These are phyloP conservation scores for Mythimna loreyi DNA, from an alignment of 2,888 invertebrate species.

Conservation along the genomic window DNA sequence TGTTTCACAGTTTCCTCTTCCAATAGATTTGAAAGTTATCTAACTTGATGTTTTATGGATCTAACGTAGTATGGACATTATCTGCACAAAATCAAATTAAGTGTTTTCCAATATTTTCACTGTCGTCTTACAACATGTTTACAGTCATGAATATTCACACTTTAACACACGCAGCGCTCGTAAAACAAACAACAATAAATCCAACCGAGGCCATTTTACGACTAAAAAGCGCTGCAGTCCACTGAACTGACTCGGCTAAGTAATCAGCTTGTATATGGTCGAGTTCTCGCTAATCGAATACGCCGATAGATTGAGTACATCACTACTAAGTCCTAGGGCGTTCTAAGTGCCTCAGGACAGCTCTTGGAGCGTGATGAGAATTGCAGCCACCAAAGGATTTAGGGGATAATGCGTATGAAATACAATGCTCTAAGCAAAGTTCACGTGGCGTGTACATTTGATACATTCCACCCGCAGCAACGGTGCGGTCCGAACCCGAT, in stretches of 20 bases:
- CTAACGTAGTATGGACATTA: constrained; percentile 9
- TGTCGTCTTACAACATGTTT: constrained; percentile 10
- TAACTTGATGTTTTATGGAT: background rate
- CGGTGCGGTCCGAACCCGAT: constrained; percentile 30
- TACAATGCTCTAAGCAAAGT: constrained; percentile 52
- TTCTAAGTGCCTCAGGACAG: constrained; percentile 57
- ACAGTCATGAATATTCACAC: constrained; percentile 41
- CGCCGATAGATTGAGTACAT: constrained; percentile 55
- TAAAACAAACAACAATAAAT: constrained; percentile 52
- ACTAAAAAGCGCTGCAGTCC: constrained; percentile 40
- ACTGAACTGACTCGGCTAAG: constrained; percentile 50
- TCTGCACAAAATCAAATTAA: constrained; percentile 8
- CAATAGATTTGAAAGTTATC: too few species aligned
- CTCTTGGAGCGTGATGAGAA: constrained; percentile 62
- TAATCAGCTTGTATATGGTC: constrained; percentile 62
- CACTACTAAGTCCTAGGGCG: constrained; percentile 63
- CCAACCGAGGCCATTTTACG: constrained; percentile 37
- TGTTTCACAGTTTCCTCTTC: too few species aligned
- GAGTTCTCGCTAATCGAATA: constrained; percentile 62
- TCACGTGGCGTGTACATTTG: constrained; percentile 29
- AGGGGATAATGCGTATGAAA: constrained; percentile 60
- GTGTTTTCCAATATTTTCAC: constrained; percentile 5
- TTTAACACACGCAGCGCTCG: constrained; percentile 23
- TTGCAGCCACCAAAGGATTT: constrained; percentile 54
- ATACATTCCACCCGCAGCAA: constrained; percentile 42